phyloP scores from a whole-genome alignment of 2,113 vertebrate genomes.

The Myotis davidii region DNA sequence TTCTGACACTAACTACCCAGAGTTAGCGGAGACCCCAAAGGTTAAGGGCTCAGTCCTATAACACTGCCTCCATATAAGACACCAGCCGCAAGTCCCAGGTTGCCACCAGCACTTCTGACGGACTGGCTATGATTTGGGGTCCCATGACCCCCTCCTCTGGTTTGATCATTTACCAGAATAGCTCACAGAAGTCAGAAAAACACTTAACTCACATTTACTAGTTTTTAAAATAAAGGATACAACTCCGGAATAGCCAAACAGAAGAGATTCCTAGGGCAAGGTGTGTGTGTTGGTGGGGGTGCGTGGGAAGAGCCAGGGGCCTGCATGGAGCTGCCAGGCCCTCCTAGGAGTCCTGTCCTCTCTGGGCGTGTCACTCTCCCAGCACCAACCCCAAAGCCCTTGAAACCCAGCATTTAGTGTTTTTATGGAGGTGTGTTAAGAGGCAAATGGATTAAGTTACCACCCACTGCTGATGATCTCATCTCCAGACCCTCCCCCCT shows the following conservation, averaged over 20 bases:
- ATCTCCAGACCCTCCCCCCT: neutral
- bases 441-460: neutral
- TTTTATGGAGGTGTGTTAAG: neutral
- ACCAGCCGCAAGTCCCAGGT: too few relatives aligned
- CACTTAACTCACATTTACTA: neutral
- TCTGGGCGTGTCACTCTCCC: neutral
- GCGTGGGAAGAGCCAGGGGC: rapidly evolving
- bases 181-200: neutral
- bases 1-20: neutral
- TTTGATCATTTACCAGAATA: neutral
- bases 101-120: neutral
- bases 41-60: neutral
- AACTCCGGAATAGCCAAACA: neutral
- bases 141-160: neutral
- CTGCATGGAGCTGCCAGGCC: too few relatives aligned
- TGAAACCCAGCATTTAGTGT: neutral
- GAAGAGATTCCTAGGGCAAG: neutral
- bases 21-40: neutral
- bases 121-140: neutral
- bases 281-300: neutral
- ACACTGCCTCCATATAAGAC: neutral
- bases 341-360: too few relatives aligned
- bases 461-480: neutral
- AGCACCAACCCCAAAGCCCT: neutral
- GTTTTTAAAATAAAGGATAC: neutral